phyloP scores from a whole-genome alignment of 2,888 invertebrate species.

The Rhamphomyia laevipes region DNA sequence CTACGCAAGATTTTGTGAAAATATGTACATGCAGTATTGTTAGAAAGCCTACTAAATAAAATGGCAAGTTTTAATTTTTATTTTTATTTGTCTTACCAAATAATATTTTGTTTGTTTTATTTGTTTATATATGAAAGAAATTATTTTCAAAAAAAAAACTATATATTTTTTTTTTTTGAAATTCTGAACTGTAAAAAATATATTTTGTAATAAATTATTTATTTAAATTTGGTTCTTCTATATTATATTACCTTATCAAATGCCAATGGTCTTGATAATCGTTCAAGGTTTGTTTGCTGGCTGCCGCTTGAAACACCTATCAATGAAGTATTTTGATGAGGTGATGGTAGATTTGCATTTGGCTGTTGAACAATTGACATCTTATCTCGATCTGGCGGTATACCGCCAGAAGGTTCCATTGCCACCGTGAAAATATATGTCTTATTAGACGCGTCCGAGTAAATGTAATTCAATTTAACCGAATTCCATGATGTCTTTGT shows the following conservation, averaged over 20 bases:
- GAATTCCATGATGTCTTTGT: conserved; percentile 35
- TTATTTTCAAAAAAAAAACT: no score
- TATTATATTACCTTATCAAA: conserved; percentile 56
- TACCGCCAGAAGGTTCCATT: conserved; percentile 35
- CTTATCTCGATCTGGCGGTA: conserved; percentile 32
- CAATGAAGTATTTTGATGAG: conserved; percentile 20
- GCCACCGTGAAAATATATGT: conserved; percentile 18
- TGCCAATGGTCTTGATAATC: conserved; percentile 50
- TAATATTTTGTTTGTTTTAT: no score
- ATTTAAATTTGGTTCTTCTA: no score
- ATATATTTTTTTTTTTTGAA: no score
- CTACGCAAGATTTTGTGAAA: no score
- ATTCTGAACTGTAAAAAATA: no score
- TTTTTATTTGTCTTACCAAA: no score
- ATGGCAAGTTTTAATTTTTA: no score
- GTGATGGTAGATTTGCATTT: conserved; percentile 16
- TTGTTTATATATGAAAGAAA: no score
- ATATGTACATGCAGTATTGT: no score
- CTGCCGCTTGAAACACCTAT: conserved; percentile 20
- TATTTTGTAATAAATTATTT: no score
- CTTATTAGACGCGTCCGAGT: conserved; percentile 9
- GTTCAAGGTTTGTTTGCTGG: conserved; percentile 31
- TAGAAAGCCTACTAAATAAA: no score
- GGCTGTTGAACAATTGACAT: conserved; percentile 25
- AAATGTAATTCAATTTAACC: conserved; percentile 21